Evolutionary conservation across 2,113 vertebrate genomes (phyloP), one percentile per base, ranked within the genome.

Genomic region (Dermatemys mawii): DNA sequence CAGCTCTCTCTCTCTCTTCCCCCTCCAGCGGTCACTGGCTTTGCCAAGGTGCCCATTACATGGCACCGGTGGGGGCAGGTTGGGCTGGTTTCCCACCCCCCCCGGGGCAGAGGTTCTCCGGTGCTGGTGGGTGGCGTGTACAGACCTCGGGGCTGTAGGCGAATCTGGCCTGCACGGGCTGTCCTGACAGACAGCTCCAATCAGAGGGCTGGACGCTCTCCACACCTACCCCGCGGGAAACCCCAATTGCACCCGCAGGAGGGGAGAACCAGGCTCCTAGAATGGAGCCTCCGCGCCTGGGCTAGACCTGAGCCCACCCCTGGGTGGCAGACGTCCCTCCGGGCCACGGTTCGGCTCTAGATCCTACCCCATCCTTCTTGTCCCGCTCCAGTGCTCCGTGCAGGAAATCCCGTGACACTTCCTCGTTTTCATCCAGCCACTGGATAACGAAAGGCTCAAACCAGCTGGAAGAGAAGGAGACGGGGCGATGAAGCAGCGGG

Each of bases 351-450:
- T 6, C 3, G 24, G 32, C 19, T 8, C 12, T 16, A 21, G 60
- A 3, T 67, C 98, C 95, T 97, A 99, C 99, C 98, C 99, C 99
- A 11, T 99, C 99, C 97, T 99, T 99, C 98, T 99, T 99, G 98
- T 99, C 99, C 78, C 99, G 97, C 96, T 99, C 99, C 97, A 99
- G 97, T 1, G 99, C 99, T 8, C 99, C 99, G 0, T 99, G 99
- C 85, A 99, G 97, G 95, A 99, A 99, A 95, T 99, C 99, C 73
- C 99, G 98, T 0, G 99, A 99, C 81, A 99, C 99, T 90, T 99
- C 99, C 88, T 99, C 99, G 0, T 99, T 99, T 97, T 99, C 99
- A 29, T 99, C 99, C 98, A 99, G 97, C 99, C 99, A 99, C 97
- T 99, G 99, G 95, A 99, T 99, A 90, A 99, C 99, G 0, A 99